phyloP scores from a whole-genome alignment of 1,140 invertebrate species.

The Asobara japonica region DNA sequence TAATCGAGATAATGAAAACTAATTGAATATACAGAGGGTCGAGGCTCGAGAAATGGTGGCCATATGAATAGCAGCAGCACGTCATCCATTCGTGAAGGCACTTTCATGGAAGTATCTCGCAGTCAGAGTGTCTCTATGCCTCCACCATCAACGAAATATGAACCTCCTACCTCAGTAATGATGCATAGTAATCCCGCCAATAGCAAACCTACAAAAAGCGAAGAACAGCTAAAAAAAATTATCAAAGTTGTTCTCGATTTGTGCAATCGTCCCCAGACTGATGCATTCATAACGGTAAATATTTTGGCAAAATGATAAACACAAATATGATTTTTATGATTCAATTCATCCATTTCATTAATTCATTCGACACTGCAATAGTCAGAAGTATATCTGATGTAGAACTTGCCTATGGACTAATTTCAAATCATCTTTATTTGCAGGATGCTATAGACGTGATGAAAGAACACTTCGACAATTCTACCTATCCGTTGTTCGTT shows the following conservation, averaged over 20 bases:
- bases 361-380: constrained; percentile 40
- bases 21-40: constrained; percentile 58
- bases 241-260: constrained; percentile 48
- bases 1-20: constrained; percentile 23
- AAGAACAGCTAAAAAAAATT: constrained; percentile 48
- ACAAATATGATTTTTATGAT: not conserved
- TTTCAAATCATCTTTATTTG: constrained; percentile 15
- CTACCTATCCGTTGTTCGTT: constrained; percentile 39
- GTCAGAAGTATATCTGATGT: not conserved
- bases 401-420: not conserved
- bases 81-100: constrained; percentile 49
- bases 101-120: constrained; percentile 50
- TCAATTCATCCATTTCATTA: not conserved
- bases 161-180: constrained; percentile 35
- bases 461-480: constrained; percentile 37
- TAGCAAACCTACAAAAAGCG: constrained; percentile 42
- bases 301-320: not conserved
- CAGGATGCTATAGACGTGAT: constrained; percentile 35
- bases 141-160: constrained; percentile 51
- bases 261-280: constrained; percentile 44
- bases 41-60: constrained; percentile 69
- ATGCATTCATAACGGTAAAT: constrained; percentile 32
- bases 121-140: constrained; percentile 59
- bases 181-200: constrained; percentile 28
- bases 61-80: constrained; percentile 61